Conservation (phyloP, 2,797 vertebrate genomes). For the Adelosebastes latens region DNA sequence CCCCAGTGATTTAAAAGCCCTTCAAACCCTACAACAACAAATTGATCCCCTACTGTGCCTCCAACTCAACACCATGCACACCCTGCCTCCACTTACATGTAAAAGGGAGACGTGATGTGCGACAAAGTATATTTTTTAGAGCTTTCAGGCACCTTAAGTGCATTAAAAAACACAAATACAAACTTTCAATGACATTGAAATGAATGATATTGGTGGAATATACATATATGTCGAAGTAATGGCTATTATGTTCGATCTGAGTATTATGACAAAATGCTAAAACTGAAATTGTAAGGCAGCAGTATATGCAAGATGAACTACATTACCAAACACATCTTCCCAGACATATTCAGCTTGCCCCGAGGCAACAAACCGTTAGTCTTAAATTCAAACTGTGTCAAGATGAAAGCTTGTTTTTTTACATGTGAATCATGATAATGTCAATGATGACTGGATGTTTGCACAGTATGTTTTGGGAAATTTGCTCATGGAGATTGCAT, state of each 20-base stretch:
- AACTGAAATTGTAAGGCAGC: conserved; percentile 7
- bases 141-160: neutral
- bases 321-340: conserved; percentile 10
- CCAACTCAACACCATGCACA: neutral
- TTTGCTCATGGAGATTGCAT: neutral
- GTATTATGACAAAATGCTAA: neutral
- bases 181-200: too few species aligned
- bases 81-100: conserved; percentile 1
- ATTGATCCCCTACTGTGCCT: neutral
- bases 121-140: neutral
- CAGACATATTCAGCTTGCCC: conserved; percentile 26
- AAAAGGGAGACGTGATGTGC: neutral
- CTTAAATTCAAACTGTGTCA: conserved; percentile 33
- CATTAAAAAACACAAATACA: conserved; percentile 7
- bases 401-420: conserved; percentile 26
- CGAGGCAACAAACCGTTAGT: conserved; percentile 22
- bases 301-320: neutral
- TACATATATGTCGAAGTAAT: neutral
- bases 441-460: conserved; percentile 10
- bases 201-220: neutral
- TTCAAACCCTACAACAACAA: conserved; percentile 16
- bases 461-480: neutral
- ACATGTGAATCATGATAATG: conserved; percentile 9
- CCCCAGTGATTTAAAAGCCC: conserved; percentile 2
- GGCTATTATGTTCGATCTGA: neutral